phyloP scores from a whole-genome alignment of 2,888 invertebrate genomes.

The Linnaemya tessellans region DNA sequence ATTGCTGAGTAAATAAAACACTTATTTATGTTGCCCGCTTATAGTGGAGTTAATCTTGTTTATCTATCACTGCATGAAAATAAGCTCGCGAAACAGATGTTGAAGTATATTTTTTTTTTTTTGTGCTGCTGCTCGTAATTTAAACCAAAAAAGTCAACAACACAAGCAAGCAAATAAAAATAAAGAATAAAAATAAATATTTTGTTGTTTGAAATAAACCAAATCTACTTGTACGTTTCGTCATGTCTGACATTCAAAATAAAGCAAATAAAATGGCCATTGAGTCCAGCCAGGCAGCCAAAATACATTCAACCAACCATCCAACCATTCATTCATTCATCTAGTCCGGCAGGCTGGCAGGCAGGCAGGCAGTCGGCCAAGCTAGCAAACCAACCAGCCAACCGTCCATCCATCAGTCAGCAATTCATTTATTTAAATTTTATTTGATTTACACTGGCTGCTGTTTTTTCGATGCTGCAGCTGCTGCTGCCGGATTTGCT shows the following conservation, averaged over 20 bases:
- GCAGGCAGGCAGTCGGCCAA: conserved; percentile 1
- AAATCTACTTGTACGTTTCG: conserved; percentile 40
- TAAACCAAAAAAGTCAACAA: conserved; percentile 4
- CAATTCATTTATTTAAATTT: conserved; percentile 67
- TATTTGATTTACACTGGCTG: conserved; percentile 60
- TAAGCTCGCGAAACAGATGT: conserved; percentile 57
- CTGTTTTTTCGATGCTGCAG: conserved; percentile 12
- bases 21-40: conserved; percentile 34
- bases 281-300: conserved; percentile 39
- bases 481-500: conserved; percentile 10
- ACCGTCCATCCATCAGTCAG: conserved; percentile 42
- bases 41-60: conserved; percentile 46
- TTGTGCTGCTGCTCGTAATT: background rate
- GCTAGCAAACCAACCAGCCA: conserved; percentile 2
- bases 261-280: conserved; percentile 45
- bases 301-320: conserved; percentile 39
- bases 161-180: conserved; percentile 21
- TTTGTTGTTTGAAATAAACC: conserved; percentile 48
- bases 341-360: background rate
- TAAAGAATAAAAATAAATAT: conserved; percentile 3
- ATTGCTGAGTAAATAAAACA: conserved; percentile 39
- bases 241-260: conserved; percentile 65
- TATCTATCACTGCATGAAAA: conserved; percentile 27
- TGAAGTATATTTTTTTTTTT: conserved; percentile 33
- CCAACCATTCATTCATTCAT: conserved; percentile 3